Evolutionary conservation across 2,888 invertebrate species (phyloP).

Genomic region (Tenthredo amoena): DNA sequence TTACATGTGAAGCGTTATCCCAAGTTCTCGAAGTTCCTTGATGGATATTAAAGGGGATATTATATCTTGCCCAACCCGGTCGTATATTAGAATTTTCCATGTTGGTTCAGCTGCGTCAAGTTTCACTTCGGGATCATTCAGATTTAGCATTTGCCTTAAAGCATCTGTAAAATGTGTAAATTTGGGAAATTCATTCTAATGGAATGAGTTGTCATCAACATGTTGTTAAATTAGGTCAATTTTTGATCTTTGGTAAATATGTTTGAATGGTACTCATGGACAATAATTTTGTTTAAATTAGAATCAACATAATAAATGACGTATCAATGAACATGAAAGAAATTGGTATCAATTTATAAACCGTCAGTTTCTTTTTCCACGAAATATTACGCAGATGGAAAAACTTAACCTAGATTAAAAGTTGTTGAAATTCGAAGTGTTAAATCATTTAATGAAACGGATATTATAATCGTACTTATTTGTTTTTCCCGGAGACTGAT

Average conservation of each 20-base stretch:
- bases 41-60: conserved; percentile 98
- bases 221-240: neutral
- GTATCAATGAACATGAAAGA: conserved; percentile 43
- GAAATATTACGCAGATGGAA: conserved; percentile 26
- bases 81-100: conserved; percentile 98
- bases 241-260: neutral
- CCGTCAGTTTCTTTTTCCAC: conserved; percentile 19
- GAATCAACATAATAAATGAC: conserved; percentile 19
- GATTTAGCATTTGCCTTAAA: conserved; percentile 96
- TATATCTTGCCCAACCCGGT: conserved; percentile 97
- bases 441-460: neutral
- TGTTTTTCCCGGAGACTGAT: conserved; percentile 86
- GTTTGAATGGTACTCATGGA: neutral
- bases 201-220: neutral
- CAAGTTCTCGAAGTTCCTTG: conserved; percentile 96
- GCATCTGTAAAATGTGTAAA: conserved; percentile 83
- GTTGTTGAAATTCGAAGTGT: neutral
- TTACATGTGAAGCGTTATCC: conserved; percentile 98
- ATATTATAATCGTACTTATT: conserved; percentile 81
- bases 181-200: neutral
- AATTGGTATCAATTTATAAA: conserved; percentile 58
- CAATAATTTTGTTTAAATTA: neutral
- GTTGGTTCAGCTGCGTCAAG: conserved; percentile 91
- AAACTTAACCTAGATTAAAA: conserved; percentile 37
- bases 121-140: conserved; percentile 90